Conservation (phyloP, 2,888 invertebrate genomes). For the Ischnura elegans region DNA sequence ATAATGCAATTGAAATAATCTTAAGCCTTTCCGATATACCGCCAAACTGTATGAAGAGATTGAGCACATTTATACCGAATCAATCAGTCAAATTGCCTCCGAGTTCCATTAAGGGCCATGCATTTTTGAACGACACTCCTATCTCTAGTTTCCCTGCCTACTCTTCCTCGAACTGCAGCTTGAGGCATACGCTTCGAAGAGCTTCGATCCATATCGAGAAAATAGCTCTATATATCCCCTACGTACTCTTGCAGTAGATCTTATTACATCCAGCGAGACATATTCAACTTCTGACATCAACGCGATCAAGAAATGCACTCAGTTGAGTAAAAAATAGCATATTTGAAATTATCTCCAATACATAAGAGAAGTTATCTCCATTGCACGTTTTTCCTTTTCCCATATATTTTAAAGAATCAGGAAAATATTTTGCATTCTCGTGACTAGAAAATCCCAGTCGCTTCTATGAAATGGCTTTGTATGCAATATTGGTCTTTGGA, state of each 20-base stretch:
- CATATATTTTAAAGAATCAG: no score
- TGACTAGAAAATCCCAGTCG: no score
- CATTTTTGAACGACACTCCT: neutral
- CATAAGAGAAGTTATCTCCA: neutral
- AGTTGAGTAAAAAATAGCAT: no score
- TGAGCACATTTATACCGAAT: no score
- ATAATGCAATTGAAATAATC: no score
- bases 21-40: no score
- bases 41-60: no score
- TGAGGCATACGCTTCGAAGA: neutral
- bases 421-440: no score
- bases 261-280: neutral
- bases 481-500: no score
- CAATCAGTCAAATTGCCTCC: neutral
- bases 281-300: neutral
- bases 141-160: neutral
- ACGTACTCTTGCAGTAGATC: neutral
- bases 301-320: neutral
- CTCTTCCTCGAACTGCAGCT: neutral
- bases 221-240: neutral
- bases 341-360: neutral
- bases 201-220: neutral
- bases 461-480: no score
- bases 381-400: no score
- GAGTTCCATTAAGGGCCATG: neutral